Conservation (phyloP, 2,113 vertebrate genomes). For the Microcebus jonahi region DNA sequence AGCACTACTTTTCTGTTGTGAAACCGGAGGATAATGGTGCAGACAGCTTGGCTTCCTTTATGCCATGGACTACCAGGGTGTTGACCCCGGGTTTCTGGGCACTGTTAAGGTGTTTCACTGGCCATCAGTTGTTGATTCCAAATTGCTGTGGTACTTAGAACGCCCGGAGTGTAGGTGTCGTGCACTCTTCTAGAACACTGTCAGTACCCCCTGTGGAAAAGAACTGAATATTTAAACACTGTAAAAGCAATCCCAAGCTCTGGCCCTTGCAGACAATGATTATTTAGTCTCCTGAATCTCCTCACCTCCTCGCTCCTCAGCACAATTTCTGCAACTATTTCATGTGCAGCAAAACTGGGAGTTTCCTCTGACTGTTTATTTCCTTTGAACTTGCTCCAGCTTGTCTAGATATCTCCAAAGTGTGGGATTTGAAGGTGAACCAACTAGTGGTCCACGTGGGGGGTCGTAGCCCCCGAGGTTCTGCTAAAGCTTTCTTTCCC, state of each 20-base stretch:
- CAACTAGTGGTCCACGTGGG: background rate
- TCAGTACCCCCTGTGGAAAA: accelerated
- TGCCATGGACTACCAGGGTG: no score
- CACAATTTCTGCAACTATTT: background rate
- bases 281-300: no score
- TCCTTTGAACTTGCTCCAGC: background rate
- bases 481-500: background rate
- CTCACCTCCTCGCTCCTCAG: background rate
- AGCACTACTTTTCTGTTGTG: background rate
- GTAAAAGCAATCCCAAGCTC: background rate
- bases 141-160: background rate
- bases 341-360: background rate
- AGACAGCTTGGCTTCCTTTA: background rate
- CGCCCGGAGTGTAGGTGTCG: background rate
- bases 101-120: background rate
- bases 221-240: no score
- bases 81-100: background rate
- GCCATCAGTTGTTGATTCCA: background rate
- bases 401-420: background rate
- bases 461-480: background rate
- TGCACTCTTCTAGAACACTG: background rate
- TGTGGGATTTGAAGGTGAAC: background rate
- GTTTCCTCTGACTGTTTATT: background rate
- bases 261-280: background rate
- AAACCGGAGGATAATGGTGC: no score